Evolutionary conservation across 2,113 vertebrate genomes (phyloP), one percentile per base, ranked within the genome.

Genomic region (Mus pahari): DNA sequence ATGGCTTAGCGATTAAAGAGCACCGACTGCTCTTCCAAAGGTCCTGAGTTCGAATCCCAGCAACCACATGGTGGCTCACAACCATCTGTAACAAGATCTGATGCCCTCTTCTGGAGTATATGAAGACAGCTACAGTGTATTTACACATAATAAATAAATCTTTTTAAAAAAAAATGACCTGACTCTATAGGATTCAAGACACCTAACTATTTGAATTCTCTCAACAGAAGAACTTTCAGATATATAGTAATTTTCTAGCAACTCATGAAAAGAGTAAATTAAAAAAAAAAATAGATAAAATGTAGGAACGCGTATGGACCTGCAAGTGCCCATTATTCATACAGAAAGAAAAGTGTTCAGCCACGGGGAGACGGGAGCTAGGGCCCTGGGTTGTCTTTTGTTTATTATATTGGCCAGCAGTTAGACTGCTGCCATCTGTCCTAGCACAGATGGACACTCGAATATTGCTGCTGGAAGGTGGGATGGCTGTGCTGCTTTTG

Each of bases 151-250:
- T n/a, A n/a, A n/a, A n/a, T n/a, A n/a, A n/a, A n/a, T n/a, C n/a
- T n/a, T n/a, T n/a, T n/a, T n/a, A n/a, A n/a, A n/a, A n/a, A n/a
- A 92, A 42, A 60, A 90, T 92, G 20, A 78, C 33, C 17, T 90
- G 45, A 31, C 24, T 66, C 14, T n/a, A n/a, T 48, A 94, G 70
- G 90, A 87, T 83, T 83, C 48, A 79, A 60, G 60, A 94, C 24
- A 66, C 3, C 7, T 24, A 92, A 3, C 14, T 42, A 42, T 60
- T 73, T 77, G 45, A 75, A 26, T 92, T 22, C 16, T 71, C 39
- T 31, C 55, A 62, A 60, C 24, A 70, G 17, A 62, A 90, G n/a
- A 62, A 5, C 60, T 88, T 92, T 60, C 28, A 94, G 93, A 68
- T 86, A 13, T 48, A 48, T 48, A 48, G 48, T 48, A 48, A 48